These are phyloP conservation scores for Eumeta japonica DNA, from an alignment of 1,140 invertebrate species.

Conservation along the genomic window DNA sequence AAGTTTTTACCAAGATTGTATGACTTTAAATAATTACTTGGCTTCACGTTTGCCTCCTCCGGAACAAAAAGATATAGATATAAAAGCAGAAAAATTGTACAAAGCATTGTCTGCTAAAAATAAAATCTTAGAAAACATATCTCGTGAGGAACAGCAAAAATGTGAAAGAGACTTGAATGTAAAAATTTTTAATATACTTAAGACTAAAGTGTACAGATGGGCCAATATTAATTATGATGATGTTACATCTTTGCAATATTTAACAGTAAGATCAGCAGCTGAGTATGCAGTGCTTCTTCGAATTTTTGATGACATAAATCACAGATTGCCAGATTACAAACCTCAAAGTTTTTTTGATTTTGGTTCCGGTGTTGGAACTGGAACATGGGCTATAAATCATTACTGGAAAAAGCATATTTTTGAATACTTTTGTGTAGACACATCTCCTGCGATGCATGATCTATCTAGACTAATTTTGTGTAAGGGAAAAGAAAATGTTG, in stretches of 20 bases:
- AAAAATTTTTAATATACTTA: constrained; percentile 51
- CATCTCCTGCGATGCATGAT: constrained; percentile 77
- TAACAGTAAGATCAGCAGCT: constrained; percentile 64
- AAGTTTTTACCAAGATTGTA: constrained; percentile 52
- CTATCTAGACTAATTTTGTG: constrained; percentile 70
- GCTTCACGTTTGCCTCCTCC: constrained; percentile 61
- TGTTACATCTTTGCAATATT: constrained; percentile 66
- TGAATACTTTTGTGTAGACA: constrained; percentile 83
- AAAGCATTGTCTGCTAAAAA: constrained; percentile 29
- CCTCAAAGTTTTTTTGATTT: constrained; percentile 84
- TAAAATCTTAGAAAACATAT: constrained; percentile 27
- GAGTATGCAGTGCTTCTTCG: constrained; percentile 74
- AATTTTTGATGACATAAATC: constrained; percentile 74
- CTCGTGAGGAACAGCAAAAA: constrained; percentile 25
- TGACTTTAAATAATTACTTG: constrained; percentile 62
- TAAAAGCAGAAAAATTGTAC: constrained; percentile 44
- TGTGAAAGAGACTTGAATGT: constrained; percentile 41
- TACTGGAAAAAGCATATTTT: constrained; percentile 70
- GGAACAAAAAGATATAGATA: constrained; percentile 59
- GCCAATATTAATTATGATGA: constrained; percentile 68
- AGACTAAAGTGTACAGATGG: constrained; percentile 68
- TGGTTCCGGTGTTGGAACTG: constrained; percentile 85
- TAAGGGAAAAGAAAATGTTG: constrained; percentile 62
- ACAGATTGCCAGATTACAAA: constrained; percentile 64
- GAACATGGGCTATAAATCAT: constrained; percentile 74